Conservation (phyloP, 2,113 vertebrate species). For the Anarhynchus alexandrinus region DNA sequence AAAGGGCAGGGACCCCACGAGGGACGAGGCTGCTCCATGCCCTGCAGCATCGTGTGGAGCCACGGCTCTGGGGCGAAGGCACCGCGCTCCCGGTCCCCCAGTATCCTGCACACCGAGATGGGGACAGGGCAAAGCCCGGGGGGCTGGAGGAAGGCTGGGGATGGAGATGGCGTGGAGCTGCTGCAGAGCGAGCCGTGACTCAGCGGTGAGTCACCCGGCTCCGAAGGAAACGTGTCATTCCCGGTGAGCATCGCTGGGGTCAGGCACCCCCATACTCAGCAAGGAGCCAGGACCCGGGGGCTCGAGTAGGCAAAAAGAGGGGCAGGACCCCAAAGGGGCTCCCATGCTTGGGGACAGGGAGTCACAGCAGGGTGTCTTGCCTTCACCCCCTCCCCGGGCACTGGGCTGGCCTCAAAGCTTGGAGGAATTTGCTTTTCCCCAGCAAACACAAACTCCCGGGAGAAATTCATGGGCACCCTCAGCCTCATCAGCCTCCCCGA, state of each 20-base stretch:
- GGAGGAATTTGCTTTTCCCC: background rate
- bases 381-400: background rate
- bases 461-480: background rate
- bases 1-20: background rate
- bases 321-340: background rate
- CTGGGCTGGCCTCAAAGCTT: background rate
- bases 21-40: background rate
- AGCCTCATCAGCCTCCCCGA: background rate
- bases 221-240: background rate
- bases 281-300: background rate
- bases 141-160: background rate
- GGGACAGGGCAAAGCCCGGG: fast-evolving
- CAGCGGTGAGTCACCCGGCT: background rate
- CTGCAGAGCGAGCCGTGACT: background rate
- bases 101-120: background rate
- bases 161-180: background rate
- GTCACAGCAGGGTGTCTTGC: fast-evolving
- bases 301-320: background rate
- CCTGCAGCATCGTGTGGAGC: fast-evolving
- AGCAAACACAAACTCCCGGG: background rate
- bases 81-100: fast-evolving
- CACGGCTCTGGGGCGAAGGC: fast-evolving
- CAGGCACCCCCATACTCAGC: background rate
- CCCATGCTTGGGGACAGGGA: background rate
- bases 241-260: background rate